Percentiles rank a stretch among this genome's conserved stretches.
Conservation (phyloP, 2,113 vertebrate genomes). For the Lontra canadensis region DNA sequence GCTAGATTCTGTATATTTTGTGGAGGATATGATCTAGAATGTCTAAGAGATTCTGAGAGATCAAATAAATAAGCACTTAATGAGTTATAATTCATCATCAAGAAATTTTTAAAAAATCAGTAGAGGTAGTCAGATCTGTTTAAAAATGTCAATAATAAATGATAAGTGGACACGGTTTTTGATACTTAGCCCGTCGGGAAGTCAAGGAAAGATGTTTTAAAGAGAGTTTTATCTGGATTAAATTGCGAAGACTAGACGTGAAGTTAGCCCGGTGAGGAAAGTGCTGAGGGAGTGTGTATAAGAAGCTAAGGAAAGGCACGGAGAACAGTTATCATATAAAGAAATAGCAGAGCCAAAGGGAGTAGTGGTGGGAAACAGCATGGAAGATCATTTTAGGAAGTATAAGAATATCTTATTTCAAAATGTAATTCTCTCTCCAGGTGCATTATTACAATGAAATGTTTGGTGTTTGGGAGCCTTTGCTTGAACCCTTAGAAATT, state of each 20-base stretch:
- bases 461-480: slow-evolving; percentile 97
- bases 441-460: slow-evolving; percentile 97
- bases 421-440: slow-evolving; percentile 82
- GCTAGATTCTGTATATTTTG: not conserved
- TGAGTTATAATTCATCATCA: not conserved
- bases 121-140: not conserved
- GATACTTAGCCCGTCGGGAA: not conserved
- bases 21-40: not conserved
- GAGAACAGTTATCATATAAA: not conserved
- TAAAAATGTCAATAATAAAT: not conserved
- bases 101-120: not conserved
- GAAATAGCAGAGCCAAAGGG: not conserved
- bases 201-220: not conserved
- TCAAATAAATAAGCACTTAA: not conserved
- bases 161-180: not conserved
- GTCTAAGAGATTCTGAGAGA: not conserved
- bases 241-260: not conserved
- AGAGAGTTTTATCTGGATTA: not conserved
- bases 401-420: slow-evolving; percentile 23
- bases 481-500: slow-evolving; percentile 96
- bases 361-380: not conserved
- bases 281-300: not conserved
- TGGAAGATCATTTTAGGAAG: not conserved
- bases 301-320: not conserved
- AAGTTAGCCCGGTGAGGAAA: not conserved